Evolutionary conservation across 2,888 invertebrate species (phyloP).

Genomic region (Himalopsyche japonica): DNA sequence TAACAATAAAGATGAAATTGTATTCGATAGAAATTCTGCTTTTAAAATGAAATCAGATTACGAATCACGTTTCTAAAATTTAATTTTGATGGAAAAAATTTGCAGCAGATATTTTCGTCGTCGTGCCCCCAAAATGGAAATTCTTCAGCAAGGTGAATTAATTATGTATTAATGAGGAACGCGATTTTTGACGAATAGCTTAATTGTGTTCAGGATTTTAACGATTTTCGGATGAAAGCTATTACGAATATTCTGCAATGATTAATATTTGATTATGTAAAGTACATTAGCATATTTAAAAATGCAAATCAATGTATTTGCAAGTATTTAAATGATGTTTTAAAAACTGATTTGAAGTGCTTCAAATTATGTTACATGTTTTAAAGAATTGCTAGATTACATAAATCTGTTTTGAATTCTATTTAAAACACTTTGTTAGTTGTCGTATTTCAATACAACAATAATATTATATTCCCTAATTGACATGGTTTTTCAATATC

Average conservation of each 20-base stretch:
- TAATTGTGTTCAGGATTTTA: background rate
- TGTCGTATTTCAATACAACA: too few relatives aligned
- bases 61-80: background rate
- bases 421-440: too few relatives aligned
- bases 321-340: background rate
- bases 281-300: background rate
- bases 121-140: background rate
- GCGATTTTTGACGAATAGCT: background rate
- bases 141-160: background rate
- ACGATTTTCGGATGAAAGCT: background rate
- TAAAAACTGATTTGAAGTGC: too few relatives aligned
- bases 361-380: too few relatives aligned
- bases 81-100: background rate
- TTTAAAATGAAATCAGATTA: background rate
- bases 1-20: background rate
- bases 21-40: background rate
- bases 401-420: too few relatives aligned
- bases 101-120: background rate
- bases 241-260: background rate
- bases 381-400: too few relatives aligned
- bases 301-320: background rate
- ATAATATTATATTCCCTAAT: too few relatives aligned
- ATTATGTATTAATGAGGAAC: background rate
- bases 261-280: background rate
- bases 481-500: too few relatives aligned